Conservation (phyloP, 2,113 vertebrate genomes). For the Ictidomys tridecemlineatus region DNA sequence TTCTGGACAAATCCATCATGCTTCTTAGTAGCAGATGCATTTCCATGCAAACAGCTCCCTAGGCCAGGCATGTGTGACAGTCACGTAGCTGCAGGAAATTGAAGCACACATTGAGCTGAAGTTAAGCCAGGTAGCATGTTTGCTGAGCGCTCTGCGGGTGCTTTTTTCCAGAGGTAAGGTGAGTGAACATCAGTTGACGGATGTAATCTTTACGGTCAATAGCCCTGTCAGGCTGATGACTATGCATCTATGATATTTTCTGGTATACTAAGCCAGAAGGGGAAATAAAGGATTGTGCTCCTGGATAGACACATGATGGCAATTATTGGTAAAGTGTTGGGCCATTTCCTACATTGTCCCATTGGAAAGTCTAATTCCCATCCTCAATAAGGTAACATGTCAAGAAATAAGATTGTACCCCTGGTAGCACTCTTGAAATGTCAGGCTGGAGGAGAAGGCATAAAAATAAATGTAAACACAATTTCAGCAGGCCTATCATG, state of each 20-base stretch:
- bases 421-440: constrained; percentile 9
- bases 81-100: constrained; percentile 30
- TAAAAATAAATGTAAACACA: constrained; percentile 25
- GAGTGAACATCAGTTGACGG: not conserved
- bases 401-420: constrained; percentile 14
- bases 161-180: constrained; percentile 31
- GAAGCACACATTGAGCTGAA: not conserved
- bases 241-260: not conserved
- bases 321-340: not conserved
- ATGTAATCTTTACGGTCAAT: not conserved
- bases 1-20: not conserved
- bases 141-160: constrained; percentile 13
- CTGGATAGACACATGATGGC: not conserved
- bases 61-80: not conserved
- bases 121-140: constrained; percentile 51
- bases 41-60: not conserved
- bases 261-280: not conserved
- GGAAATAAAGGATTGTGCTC: not conserved
- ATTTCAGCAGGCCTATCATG: not conserved
- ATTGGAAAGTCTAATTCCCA: not conserved
- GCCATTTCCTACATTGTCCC: not conserved
- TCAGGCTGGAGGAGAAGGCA: not conserved
- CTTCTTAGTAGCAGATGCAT: not conserved
- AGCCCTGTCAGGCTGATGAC: not conserved
- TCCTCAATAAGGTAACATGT: not conserved